These are phyloP conservation scores for Chorisops tibialis DNA, from an alignment of 2,888 invertebrate species.

Conservation along the genomic window DNA sequence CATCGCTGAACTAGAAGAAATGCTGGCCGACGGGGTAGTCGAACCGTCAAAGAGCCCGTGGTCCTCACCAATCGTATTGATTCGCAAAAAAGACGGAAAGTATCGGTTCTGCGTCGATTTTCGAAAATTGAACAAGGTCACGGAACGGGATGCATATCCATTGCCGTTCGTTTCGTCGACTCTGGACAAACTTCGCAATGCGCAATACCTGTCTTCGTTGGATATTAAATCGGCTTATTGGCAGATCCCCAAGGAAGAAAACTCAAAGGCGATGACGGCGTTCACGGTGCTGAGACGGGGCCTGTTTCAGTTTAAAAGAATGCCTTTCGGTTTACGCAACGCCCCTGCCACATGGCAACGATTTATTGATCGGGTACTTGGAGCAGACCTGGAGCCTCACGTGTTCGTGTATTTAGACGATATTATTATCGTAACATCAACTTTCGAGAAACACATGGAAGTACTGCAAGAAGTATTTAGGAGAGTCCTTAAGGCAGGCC, in stretches of 20 bases:
- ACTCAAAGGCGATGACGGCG: neutral
- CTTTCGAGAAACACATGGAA: conserved; percentile 3
- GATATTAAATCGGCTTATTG: conserved; percentile 37
- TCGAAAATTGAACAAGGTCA: conserved; percentile 35
- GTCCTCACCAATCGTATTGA: conserved; percentile 35
- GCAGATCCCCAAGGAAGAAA: conserved; percentile 33
- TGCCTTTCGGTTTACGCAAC: conserved; percentile 24
- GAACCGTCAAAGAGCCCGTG: too few species aligned
- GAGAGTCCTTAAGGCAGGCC: neutral
- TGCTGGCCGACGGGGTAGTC: too few species aligned
- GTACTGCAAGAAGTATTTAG: conserved; percentile 1
- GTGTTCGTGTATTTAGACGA: conserved; percentile 26
- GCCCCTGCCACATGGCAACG: conserved; percentile 10
- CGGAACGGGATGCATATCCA: conserved; percentile 37
- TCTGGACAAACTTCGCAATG: neutral
- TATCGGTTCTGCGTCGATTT: conserved; percentile 37
- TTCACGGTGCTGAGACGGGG: neutral
- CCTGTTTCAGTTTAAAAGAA: neutral
- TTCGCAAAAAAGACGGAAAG: conserved; percentile 33
- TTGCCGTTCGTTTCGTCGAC: conserved; percentile 34
- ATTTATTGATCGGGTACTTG: neutral
- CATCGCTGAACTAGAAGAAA: too few species aligned
- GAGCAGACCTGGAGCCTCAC: conserved; percentile 25
- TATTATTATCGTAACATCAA: conserved; percentile 5
- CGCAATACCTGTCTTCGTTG: neutral